Base-by-base conservation (phyloP, 2,113 vertebrate genomes). In the Nesoenas mayeri region DNA sequence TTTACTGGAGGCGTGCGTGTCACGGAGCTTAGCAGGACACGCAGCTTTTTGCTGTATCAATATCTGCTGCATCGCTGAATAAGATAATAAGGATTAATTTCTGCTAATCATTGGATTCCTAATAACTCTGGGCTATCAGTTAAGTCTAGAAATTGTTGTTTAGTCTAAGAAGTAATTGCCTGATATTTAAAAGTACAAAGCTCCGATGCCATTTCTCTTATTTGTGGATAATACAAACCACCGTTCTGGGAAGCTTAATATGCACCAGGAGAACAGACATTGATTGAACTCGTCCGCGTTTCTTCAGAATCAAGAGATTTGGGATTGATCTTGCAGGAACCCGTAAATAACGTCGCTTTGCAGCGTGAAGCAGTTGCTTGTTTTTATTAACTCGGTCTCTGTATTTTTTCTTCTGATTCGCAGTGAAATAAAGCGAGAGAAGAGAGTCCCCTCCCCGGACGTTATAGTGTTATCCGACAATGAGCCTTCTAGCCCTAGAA, bases 401-500 rank as follows among this genome's bases (percentile, higher is more conserved):
- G 28, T 61, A 3, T 25, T 42, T 85, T 60, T 21, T 57, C 69
- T 84, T 53, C 26, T 44, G 28, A 11, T 73, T 93, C 54, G 51
- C 95, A 99, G 99, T 32, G 98, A 99, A 58, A 16, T 98, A 14
- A 99, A 99, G 97, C 97, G 98, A 15, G 99, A 99, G 66, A 98
- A 96, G 64, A 97, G 98, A 74, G 98, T 98, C 0, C 98, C 98
- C 0, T 99, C 99, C 0, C 99, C 99, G 0, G 99, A 99, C 18
- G 98, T 99, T 44, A 99, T 99, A 7, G 98, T 99, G 88, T 95
- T 99, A 36, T 99, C 99, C 0, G 99, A 99, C 97, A 99, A 98
- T 2, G 99, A 99, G 78, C 98, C 99, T 11, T 98, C 98, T 22
- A 99, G 99, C 96, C 99, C 99, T 0, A 88, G 98, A 25, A 98